Evolutionary conservation across 2,797 vertebrate genomes (phyloP), one percentile per base, ranked within the genome.

Genomic region (Balearica regulorum): DNA sequence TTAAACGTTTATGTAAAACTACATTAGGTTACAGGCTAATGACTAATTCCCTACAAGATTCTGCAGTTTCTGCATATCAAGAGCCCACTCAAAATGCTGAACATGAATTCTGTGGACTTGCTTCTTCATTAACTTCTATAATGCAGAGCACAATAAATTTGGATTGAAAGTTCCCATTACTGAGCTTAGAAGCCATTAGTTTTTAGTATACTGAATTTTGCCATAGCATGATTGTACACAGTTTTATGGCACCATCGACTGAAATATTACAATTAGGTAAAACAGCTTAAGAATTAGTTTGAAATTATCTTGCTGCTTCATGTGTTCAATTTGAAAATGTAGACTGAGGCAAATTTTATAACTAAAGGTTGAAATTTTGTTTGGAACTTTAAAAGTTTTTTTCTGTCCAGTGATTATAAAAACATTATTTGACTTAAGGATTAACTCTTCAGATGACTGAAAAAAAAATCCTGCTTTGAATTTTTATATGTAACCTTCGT

Each of bases 161-260:
- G 46, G n/a, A 61, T 57, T 69, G 11, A 84, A 89, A 22, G 8
- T 61, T 76, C 33, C n/a, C 9, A 29, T 86, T 85, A 35, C 48
- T 78, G 57, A 79, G 68, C 65, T 46, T 58, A 66, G 31, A 93
- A 64, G 65, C 25, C 25, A 21, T 43, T 66, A 13, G 20, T 69
- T 92, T 87, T 82, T 62, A 71, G 28, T 65, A 2, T 25, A 22
- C 8, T 28, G 31, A 57, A 35, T 66, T 95, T 85, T 95, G 35
- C n/a, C n/a, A 29, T 49, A 68, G 35, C 20, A 14, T 1, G 1
- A 51, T 46, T 78, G 18, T 37, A 44, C 48, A 31, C 2, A 51
- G 57, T 22, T 96, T 89, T 93, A 91, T 86, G 86, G 88, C 75
- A 97, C 85, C 78, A 90, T 46, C 85, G 94, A 93, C 68, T 70